phyloP scores from a whole-genome alignment of 2,888 invertebrate genomes.

The Aphidoletes aphidimyza region DNA sequence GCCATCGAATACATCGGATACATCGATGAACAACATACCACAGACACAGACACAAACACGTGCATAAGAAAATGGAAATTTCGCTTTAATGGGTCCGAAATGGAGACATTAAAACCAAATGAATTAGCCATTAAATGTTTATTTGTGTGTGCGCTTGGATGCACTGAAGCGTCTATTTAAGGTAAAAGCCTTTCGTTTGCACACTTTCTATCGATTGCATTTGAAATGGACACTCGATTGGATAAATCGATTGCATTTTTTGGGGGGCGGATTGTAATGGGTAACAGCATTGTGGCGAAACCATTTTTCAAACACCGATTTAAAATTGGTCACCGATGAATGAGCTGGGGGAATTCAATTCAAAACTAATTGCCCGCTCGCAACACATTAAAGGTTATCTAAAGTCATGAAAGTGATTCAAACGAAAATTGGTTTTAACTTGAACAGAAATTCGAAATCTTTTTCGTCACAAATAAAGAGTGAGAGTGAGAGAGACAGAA shows the following conservation, averaged over 20 bases:
- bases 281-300: not conserved
- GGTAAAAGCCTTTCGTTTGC: slow-evolving; percentile 29
- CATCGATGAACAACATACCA: no score
- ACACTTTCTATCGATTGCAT: not conserved
- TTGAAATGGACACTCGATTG: not conserved
- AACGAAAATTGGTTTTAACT: not conserved
- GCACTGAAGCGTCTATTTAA: not conserved
- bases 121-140: slow-evolving; percentile 46
- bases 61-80: slow-evolving; percentile 37
- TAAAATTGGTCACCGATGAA: not conserved
- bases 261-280: not conserved
- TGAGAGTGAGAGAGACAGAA: no score
- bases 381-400: slow-evolving; percentile 42
- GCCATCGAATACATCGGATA: no score
- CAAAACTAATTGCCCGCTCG: slow-evolving; percentile 8
- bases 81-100: slow-evolving; percentile 42
- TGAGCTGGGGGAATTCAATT: not conserved
- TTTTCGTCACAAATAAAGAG: not conserved
- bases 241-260: slow-evolving; percentile 8
- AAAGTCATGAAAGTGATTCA: slow-evolving; percentile 13
- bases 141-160: slow-evolving; percentile 14
- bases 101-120: slow-evolving; percentile 49
- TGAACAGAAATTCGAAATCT: not conserved
- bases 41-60: not conserved
- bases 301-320: not conserved